phyloP scores from a whole-genome alignment of 1,140 invertebrate genomes.

The Aricia agestis region DNA sequence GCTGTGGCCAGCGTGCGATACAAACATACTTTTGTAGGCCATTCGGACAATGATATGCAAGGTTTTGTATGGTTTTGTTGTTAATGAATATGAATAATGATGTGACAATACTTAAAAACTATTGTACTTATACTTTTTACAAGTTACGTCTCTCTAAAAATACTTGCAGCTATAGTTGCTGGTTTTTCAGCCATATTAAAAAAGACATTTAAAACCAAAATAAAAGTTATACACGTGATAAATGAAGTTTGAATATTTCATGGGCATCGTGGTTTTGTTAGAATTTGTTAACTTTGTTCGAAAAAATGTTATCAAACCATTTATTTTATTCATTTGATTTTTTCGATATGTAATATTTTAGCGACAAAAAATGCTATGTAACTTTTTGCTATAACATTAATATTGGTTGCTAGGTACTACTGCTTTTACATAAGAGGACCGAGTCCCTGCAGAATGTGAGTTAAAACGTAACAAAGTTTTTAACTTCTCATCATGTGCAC shows the following conservation, averaged over 20 bases:
- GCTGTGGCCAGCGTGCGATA: neutral
- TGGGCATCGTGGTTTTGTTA: neutral
- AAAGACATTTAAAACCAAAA: neutral
- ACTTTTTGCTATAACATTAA: too few relatives aligned
- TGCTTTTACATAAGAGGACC: too few relatives aligned
- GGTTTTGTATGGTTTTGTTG: neutral
- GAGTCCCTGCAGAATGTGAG: too few relatives aligned
- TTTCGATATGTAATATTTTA: neutral
- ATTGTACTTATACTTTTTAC: neutral
- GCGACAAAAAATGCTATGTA: neutral
- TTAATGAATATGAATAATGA: too few relatives aligned
- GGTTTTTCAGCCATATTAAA: too few relatives aligned
- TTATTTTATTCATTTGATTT: neutral
- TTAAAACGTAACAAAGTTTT: too few relatives aligned
- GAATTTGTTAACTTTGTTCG: neutral
- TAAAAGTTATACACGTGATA: neutral
- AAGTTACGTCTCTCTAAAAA: neutral
- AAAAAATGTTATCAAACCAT: neutral
- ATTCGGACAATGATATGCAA: neutral
- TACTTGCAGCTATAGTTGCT: neutral
- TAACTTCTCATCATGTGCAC: too few relatives aligned
- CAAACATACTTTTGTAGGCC: slow-evolving; percentile 1
- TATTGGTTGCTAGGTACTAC: too few relatives aligned
- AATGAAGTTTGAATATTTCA: neutral
- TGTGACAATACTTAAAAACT: too few relatives aligned